Evolutionary conservation across 2,888 invertebrate genomes (phyloP).

Genomic region (Globia sparganii): DNA sequence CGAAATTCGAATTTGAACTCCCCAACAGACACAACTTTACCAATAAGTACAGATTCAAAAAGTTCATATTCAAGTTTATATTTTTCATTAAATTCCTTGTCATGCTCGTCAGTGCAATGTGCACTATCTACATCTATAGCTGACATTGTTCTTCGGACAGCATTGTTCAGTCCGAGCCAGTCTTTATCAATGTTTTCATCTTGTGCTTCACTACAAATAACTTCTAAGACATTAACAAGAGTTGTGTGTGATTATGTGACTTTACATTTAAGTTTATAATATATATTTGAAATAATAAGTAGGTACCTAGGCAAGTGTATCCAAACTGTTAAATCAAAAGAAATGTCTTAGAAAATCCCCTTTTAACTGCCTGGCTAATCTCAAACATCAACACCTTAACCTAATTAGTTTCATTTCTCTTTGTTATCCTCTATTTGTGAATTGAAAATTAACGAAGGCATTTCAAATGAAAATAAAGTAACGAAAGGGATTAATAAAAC

Average conservation of each 20-base stretch:
- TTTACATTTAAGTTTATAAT: not conserved
- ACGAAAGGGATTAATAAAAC: not conserved
- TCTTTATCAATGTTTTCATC: constrained; percentile 42
- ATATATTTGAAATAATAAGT: not conserved
- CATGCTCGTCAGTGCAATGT: not conserved
- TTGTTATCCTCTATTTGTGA: constrained; percentile 15
- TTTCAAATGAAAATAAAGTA: constrained; percentile 6
- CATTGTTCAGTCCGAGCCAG: constrained; percentile 36
- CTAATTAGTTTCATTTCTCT: constrained; percentile 26
- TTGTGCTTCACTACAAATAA: constrained; percentile 15
- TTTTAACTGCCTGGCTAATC: constrained; percentile 22
- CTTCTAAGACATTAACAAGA: constrained; percentile 7
- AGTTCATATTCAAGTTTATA: not conserved
- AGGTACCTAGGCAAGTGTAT: not conserved
- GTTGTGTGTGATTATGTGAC: not conserved
- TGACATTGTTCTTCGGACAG: constrained; percentile 46
- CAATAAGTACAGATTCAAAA: not conserved
- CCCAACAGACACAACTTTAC: constrained; percentile 7
- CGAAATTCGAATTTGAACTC: no score
- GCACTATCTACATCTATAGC: constrained; percentile 36
- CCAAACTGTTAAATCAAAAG: constrained; percentile 1
- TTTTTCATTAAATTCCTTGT: constrained; percentile 1
- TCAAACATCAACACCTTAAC: constrained; percentile 31
- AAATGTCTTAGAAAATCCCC: not conserved
- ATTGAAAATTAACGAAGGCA: constrained; percentile 14